These are phyloP conservation scores for Halcyon badia DNA, from an alignment of 2,797 vertebrate species.

Conservation along the genomic window DNA sequence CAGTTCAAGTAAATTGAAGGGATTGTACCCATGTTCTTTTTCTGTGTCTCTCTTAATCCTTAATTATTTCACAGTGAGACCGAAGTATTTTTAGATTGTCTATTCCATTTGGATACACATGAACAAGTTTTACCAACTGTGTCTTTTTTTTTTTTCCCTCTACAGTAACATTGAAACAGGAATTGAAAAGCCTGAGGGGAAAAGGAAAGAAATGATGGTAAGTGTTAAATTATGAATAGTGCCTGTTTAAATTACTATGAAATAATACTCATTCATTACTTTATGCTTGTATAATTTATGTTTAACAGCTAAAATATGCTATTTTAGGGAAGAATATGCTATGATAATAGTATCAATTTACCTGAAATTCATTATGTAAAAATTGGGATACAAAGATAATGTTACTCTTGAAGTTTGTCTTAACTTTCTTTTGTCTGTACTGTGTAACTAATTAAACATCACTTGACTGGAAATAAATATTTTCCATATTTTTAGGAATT, in stretches of 20 bases:
- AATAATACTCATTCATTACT: neutral
- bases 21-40: neutral
- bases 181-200: constrained; percentile 79
- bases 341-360: neutral
- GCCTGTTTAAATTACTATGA: neutral
- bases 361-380: constrained; percentile 6
- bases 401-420: neutral
- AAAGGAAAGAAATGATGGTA: constrained; percentile 76
- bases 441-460: neutral
- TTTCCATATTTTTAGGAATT: neutral
- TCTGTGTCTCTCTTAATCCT: neutral
- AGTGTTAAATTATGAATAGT: constrained; percentile 43
- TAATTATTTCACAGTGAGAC: neutral
- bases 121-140: neutral
- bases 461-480: neutral
- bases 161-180: constrained; percentile 82
- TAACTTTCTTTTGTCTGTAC: neutral
- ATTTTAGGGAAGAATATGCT: neutral
- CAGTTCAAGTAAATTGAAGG: neutral
- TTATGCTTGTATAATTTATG: constrained; percentile 15
- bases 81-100: neutral
- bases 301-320: neutral
- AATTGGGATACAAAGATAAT: neutral
- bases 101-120: neutral
- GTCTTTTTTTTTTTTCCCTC: constrained; percentile 35